These are phyloP conservation scores for Centroberyx gerrardi DNA, from an alignment of 2,797 vertebrate genomes.

Conservation along the genomic window DNA sequence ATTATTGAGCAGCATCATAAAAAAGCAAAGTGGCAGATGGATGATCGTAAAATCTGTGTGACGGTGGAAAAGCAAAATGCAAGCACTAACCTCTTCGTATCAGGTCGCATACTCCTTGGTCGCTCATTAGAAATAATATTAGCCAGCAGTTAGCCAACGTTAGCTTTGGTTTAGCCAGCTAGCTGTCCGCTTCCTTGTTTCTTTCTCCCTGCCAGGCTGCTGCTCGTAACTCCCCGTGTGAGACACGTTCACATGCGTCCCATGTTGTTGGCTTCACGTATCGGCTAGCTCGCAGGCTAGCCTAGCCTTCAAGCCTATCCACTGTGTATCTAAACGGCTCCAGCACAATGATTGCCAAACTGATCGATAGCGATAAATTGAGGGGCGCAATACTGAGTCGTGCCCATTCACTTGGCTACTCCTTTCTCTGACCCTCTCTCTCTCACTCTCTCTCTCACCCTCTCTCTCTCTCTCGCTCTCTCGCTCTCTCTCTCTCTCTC, in stretches of 20 bases:
- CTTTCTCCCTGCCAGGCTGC: slow-evolving; percentile 62
- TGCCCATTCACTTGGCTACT: slow-evolving; percentile 66
- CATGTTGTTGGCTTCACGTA: slow-evolving; percentile 53
- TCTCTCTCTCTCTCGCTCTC: slow-evolving; percentile 13
- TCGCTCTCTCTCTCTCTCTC: slow-evolving; percentile 24
- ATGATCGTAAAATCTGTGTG: slow-evolving; percentile 6
- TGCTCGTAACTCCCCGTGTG: slow-evolving; percentile 35
- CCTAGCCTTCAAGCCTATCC: slow-evolving; percentile 11
- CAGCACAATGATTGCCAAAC: slow-evolving; percentile 35
- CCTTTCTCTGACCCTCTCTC: slow-evolving; percentile 30
- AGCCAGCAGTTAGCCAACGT: slow-evolving; percentile 73
- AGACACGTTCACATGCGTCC: slow-evolving; percentile 70
- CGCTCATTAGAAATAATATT: slow-evolving; percentile 83
- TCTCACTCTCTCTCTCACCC: slow-evolving; percentile 4
- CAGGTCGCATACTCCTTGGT: slow-evolving; percentile 84
- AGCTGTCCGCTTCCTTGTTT: slow-evolving; percentile 81
- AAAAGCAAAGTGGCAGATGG: slow-evolving; percentile 27
- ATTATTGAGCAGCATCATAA: slow-evolving; percentile 41
- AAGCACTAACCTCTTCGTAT: slow-evolving; percentile 81
- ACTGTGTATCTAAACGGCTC: slow-evolving; percentile 22
- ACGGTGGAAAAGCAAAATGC: neutral
- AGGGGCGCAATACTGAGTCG: slow-evolving; percentile 65
- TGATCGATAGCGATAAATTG: slow-evolving; percentile 63
- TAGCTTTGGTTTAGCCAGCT: slow-evolving; percentile 65
- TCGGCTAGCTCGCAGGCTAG: slow-evolving; percentile 46